A percentile compares a stretch with the other conserved stretches of the same genome.
phyloP scores from a whole-genome alignment of 2,797 vertebrate species.

The Erethizon dorsatum region DNA sequence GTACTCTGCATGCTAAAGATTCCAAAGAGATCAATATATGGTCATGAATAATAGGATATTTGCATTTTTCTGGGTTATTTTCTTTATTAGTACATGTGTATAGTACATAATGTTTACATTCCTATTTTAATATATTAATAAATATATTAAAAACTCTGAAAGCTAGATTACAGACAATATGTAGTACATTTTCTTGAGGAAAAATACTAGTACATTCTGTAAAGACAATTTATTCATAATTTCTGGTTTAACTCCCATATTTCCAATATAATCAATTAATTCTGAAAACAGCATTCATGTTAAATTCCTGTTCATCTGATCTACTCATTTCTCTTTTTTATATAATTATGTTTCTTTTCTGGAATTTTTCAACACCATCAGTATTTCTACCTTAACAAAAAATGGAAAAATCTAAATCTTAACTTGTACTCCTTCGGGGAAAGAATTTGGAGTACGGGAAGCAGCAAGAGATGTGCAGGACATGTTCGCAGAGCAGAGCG shows the following conservation, averaged over 20 bases:
- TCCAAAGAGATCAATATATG: not conserved
- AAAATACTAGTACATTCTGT: not conserved
- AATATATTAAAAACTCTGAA: not conserved
- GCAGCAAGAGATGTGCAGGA: not conserved
- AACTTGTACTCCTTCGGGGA: not conserved
- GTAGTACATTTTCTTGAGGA: not conserved
- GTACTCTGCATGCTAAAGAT: not conserved
- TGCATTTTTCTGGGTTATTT: not conserved
- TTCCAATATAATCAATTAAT: not conserved
- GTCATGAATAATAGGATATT: not conserved
- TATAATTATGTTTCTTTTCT: not conserved
- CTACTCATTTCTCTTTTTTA: not conserved
- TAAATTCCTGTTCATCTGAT: not conserved
- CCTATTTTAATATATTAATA: not conserved
- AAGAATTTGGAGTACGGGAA: not conserved
- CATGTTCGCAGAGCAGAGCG: not conserved
- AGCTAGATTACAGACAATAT: not conserved
- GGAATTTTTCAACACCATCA: not conserved
- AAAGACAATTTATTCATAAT: conserved; percentile 9
- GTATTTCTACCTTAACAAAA: not conserved
- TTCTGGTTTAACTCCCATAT: not conserved
- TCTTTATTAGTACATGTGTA: not conserved
- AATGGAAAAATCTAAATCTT: not conserved
- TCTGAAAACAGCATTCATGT: not conserved
- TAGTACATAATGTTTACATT: not conserved